Evolutionary conservation across 2,797 vertebrate species (phyloP).

Genomic region (Syngnathus acus): DNA sequence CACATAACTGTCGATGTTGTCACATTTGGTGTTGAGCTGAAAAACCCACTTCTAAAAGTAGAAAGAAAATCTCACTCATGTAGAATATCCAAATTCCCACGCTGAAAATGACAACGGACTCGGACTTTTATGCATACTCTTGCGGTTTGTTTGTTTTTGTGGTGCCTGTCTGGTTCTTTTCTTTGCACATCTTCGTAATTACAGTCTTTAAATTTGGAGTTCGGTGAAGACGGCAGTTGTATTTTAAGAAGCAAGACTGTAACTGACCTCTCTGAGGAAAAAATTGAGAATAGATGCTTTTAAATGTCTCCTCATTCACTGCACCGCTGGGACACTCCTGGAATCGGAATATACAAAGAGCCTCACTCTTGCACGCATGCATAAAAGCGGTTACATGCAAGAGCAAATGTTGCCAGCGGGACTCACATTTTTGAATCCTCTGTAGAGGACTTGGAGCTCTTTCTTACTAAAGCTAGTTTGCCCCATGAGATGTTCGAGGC

Average conservation of each 20-base stretch:
- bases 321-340: constrained; percentile 92
- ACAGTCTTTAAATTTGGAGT: background rate
- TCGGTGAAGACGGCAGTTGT: background rate
- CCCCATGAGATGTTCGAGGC: constrained; percentile 83
- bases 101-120: background rate
- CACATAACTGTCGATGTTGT: background rate
- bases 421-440: constrained; percentile 91
- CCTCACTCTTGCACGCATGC: too few species aligned
- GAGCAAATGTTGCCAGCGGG: background rate
- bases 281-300: constrained; percentile 94
- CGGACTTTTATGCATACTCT: background rate
- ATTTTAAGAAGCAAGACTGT: constrained; percentile 2
- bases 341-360: background rate
- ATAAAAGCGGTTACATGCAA: background rate
- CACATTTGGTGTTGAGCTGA: background rate
- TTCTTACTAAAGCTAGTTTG: constrained; percentile 91
- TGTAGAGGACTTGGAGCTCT: constrained; percentile 92
- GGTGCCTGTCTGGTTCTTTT: background rate
- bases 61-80: background rate
- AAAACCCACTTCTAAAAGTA: background rate
- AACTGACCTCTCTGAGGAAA: constrained; percentile 94
- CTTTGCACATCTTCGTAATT: constrained; percentile 5
- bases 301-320: constrained; percentile 92
- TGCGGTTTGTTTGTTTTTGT: background rate
- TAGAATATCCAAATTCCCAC: background rate